Evolutionary conservation across 2,888 invertebrate genomes (phyloP).

Genomic region (Euproctis similis): DNA sequence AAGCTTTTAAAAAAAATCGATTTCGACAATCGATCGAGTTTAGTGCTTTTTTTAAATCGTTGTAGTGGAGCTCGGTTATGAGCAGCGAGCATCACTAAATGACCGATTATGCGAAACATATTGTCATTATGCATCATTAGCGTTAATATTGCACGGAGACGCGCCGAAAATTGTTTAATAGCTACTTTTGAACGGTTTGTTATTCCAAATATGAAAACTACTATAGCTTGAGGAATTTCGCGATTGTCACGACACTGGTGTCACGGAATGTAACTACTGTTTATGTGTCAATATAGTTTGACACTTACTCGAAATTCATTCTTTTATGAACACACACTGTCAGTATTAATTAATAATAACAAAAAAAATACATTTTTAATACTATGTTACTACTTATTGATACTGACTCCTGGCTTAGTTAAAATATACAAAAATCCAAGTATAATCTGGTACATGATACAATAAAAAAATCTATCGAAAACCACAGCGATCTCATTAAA

Average conservation of each 20-base stretch:
- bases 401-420: no score
- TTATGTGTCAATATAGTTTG: no score
- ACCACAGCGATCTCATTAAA: constrained; percentile 44
- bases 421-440: no score
- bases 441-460: no score
- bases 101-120: constrained; percentile 47
- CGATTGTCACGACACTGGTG: constrained; percentile 7
- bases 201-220: constrained; percentile 51
- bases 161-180: constrained; percentile 49
- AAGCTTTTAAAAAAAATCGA: no score
- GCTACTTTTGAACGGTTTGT: constrained; percentile 42
- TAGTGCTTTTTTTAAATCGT: constrained; percentile 4
- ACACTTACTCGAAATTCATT: no score
- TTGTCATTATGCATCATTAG: constrained; percentile 67
- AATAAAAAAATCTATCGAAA: no score
- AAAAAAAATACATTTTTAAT: no score
- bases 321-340: no score
- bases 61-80: constrained; percentile 19
- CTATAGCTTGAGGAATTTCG: constrained; percentile 16
- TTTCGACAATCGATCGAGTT: constrained; percentile 5
- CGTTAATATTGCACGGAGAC: constrained; percentile 56
- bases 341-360: no score
- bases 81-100: constrained; percentile 40
- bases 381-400: no score
- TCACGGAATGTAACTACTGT: constrained; percentile 19